Conservation (phyloP, 2,113 vertebrate species). For the Neolamprologus falcicula region DNA sequence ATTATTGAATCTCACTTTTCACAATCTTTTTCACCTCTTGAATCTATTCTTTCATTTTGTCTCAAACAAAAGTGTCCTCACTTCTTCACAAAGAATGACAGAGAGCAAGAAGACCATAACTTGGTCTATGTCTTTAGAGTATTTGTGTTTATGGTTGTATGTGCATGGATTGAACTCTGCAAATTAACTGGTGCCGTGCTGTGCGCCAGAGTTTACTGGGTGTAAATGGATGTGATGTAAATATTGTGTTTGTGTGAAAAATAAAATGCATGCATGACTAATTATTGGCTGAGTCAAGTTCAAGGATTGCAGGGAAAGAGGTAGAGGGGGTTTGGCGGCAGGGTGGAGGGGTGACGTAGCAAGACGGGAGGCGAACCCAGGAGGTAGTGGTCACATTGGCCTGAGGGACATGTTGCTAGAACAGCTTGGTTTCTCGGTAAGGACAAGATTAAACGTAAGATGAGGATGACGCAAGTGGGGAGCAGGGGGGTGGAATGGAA, state of each 20-base stretch:
- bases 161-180: background rate
- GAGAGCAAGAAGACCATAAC: background rate
- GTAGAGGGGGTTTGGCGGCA: background rate
- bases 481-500: background rate
- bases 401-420: background rate
- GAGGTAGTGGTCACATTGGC: background rate
- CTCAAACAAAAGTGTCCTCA: background rate
- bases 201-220: background rate
- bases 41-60: background rate
- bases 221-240: background rate
- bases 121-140: background rate
- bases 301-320: background rate
- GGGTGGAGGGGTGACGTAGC: background rate
- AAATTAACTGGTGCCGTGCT: background rate
- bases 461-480: background rate
- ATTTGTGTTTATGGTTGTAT: background rate
- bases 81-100: background rate
- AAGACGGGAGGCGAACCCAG: background rate
- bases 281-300: slow-evolving; percentile 4
- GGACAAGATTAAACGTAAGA: slow-evolving; percentile 5
- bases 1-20: background rate
- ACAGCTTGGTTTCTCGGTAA: background rate
- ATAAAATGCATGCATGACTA: background rate
- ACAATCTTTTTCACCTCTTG: background rate
- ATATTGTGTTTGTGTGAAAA: background rate